phyloP scores from a whole-genome alignment of 1,140 invertebrate genomes.

The Ctenoplectra terminalis region DNA sequence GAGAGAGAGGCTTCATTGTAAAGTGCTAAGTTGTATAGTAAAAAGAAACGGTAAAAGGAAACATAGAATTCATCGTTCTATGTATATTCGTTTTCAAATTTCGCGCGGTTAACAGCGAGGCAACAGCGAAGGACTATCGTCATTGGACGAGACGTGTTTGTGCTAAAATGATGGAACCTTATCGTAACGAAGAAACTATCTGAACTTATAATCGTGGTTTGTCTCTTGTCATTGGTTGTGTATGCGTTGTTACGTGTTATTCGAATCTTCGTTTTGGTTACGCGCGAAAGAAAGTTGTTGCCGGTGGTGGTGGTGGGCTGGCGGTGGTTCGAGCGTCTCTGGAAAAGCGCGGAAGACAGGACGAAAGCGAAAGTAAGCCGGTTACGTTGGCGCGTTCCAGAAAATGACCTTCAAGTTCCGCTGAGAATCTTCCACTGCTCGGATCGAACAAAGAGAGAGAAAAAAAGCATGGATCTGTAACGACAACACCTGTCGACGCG shows the following conservation, averaged over 20 bases:
- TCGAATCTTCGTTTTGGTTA: neutral
- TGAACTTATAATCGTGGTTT: neutral
- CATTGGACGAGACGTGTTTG: neutral
- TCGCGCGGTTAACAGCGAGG: neutral
- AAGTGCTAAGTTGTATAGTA: neutral
- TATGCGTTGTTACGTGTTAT: slow-evolving; percentile 5
- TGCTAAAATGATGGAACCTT: neutral
- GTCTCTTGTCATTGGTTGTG: neutral
- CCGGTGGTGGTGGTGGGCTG: neutral
- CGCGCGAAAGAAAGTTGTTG: slow-evolving; percentile 11
- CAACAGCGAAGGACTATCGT: neutral
- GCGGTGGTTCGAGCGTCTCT: neutral
- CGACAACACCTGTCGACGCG: neutral
- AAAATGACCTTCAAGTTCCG: slow-evolving; percentile 71
- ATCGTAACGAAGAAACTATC: neutral
- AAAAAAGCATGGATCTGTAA: slow-evolving; percentile 35
- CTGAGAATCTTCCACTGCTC: slow-evolving; percentile 42
- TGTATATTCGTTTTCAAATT: neutral
- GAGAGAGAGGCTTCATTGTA: slow-evolving; percentile 10
- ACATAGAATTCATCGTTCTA: neutral
- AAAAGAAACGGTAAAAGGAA: neutral
- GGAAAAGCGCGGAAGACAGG: slow-evolving; percentile 25
- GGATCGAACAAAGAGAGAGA: neutral
- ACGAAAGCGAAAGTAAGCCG: slow-evolving; percentile 33
- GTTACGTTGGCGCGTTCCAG: slow-evolving; percentile 15